These are phyloP conservation scores for Coranthus polyacanthus DNA, from an alignment of 2,797 vertebrate genomes.

Conservation along the genomic window DNA sequence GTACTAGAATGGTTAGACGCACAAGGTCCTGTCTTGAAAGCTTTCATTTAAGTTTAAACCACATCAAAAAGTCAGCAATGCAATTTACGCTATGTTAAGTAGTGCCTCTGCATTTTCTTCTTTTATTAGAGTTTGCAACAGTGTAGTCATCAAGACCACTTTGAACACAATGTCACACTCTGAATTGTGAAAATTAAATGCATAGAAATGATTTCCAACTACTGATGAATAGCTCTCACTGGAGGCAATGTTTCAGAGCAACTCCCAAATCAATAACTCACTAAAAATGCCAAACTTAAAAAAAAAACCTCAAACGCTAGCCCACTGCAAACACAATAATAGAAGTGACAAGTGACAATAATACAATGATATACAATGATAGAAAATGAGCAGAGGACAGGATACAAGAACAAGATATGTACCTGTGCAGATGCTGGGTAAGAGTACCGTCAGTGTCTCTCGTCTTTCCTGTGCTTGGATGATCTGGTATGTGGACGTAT, in stretches of 20 bases:
- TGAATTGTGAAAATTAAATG: slow-evolving; percentile 36
- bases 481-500: slow-evolving; percentile 65
- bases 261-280: slow-evolving; percentile 3
- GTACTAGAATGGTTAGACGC: background rate
- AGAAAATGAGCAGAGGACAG: slow-evolving; percentile 21
- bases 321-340: slow-evolving; percentile 22
- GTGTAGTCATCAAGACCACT: slow-evolving; percentile 13
- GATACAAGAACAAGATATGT: slow-evolving; percentile 50
- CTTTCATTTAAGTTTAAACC: slow-evolving; percentile 1
- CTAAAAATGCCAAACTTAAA: slow-evolving; percentile 49
- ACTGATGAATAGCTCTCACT: slow-evolving; percentile 6
- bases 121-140: too few relatives aligned
- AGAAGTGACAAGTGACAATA: slow-evolving; percentile 7
- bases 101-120: too few relatives aligned
- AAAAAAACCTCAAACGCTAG: slow-evolving; percentile 29
- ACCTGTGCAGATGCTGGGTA: slow-evolving; percentile 73
- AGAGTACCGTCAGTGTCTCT: slow-evolving; percentile 53
- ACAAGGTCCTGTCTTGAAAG: slow-evolving; percentile 1
- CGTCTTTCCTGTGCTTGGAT: slow-evolving; percentile 57
- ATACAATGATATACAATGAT: background rate
- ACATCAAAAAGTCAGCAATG: slow-evolving; percentile 10
- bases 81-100: slow-evolving; percentile 10
- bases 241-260: slow-evolving; percentile 22
- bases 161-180: slow-evolving; percentile 38
- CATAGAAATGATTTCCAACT: slow-evolving; percentile 5